These are phyloP conservation scores for Balaenoptera acutorostrata DNA, from an alignment of 2,113 vertebrate species.

Conservation along the genomic window DNA sequence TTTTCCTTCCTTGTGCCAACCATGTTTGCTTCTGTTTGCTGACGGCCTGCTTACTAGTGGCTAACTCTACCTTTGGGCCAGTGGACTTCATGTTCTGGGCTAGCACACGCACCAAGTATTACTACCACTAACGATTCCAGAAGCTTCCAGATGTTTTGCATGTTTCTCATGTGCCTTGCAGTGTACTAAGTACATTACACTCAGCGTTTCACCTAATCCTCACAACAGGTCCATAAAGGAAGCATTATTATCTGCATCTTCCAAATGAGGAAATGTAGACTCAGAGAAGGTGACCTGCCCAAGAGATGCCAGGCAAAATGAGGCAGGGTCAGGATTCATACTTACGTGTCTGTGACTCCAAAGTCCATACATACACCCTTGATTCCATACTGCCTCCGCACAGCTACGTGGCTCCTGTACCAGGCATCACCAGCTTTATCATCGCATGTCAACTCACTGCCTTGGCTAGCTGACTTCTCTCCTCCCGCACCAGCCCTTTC, in stretches of 20 bases:
- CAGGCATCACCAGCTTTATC: neutral
- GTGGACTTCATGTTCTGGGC: neutral
- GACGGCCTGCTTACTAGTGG: neutral
- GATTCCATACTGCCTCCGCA: neutral
- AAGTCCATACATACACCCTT: neutral
- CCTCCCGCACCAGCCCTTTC: neutral
- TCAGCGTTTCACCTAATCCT: neutral
- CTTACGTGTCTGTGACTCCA: neutral
- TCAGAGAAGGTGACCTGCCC: neutral
- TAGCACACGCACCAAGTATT: neutral
- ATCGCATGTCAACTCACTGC: neutral
- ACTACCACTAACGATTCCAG: neutral
- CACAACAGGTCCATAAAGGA: neutral
- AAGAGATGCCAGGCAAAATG: neutral
- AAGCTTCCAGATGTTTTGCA: neutral
- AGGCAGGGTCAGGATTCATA: neutral
- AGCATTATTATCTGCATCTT: neutral
- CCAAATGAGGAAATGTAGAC: slow-evolving; percentile 3
- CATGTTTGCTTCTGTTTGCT: neutral
- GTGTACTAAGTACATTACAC: neutral
- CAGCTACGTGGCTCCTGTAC: neutral
- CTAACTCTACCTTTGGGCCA: neutral
- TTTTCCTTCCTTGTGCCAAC: neutral
- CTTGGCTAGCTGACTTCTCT: neutral
- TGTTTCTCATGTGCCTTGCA: neutral